Evolutionary conservation across 1,140 invertebrate species (phyloP), one percentile per base, ranked within the genome.

Genomic region (Drosophila nigrodunni): DNA sequence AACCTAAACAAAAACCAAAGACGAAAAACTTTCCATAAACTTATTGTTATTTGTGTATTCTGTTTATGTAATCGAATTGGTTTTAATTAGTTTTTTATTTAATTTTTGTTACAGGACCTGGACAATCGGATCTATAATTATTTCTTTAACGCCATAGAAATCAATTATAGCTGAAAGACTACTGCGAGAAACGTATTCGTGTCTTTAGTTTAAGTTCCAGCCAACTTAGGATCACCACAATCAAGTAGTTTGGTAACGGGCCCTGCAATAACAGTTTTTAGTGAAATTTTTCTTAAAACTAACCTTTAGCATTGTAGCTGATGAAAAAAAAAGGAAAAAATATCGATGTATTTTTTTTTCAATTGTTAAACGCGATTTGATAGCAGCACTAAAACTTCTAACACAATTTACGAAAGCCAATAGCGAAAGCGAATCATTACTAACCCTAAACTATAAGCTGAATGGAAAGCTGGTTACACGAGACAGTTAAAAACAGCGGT

Each of bases 71-170:
- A 6, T 8, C 10, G 35, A 52, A 59, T 15, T 35, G n/a, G 4
- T 47, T 43, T 41, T 75, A 59, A 70, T 44, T 76, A 49, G 13
- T 15, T 41, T n/a, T 69, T 18, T 43, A 46, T 86, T 82, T 89
- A 18, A 30, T 30, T 30, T 92, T 61, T 92, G 69, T 91, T 91
- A 35, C 87, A 92, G 91, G 91, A 78, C 91, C 91, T 87, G 91
- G 91, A 81, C 91, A 92, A 85, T 92, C 91, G 78, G 91, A 92
- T 91, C 90, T 92, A 91, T 92, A 92, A 92, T 91, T 92, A 92
- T 92, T 92, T 92, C 90, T 80, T 30, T 72, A 85, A 81, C 57
- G 67, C 81, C 78, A 92, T 92, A 92, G 91, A 92, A 92, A 92
- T 91, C 75, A 83, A 91, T 92, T 92, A 90, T 92, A 92, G 91